Base-by-base conservation (phyloP, 2,113 vertebrate genomes). In the Phalacrocorax brasilianus region DNA sequence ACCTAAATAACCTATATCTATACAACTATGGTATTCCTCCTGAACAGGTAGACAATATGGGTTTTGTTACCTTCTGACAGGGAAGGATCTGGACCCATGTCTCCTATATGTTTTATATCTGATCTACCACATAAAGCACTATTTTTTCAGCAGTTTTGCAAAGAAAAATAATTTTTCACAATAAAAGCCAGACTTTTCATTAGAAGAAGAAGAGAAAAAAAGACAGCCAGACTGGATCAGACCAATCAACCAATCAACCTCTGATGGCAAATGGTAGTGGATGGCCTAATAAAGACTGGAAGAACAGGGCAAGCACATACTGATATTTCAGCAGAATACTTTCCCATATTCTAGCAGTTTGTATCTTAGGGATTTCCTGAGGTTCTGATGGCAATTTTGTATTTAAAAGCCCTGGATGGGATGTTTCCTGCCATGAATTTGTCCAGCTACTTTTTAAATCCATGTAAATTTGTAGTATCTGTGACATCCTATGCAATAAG, bases 341-440 rank as follows among this genome's bases (percentile, higher is more conserved):
- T 61, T 24, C 66, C 52, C 11, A 24, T 67, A 92, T 77, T 32
- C 52, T 23, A 63, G 16, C 8, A 80, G 2, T 20, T 27, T 42
- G 2, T 12, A 87, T 62, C 33, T 71, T 9, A 45, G 12, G 44
- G 52, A 76, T 11, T 52, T 67, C 33, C 44, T 33, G 66, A 82
- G 70, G 11, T 93, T 88, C 53, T 70, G 27, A 8, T 73, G 35
- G 17, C 38, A 83, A 55, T 32, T 86, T 38, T 88, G 24, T 22
- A 47, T 17, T 91, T 82, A 75, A 24, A 2, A 67, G 45, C 65
- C 85, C 55, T 79, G 6, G 11, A 1, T 0, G 49, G 24, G 27
- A 56, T 87, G 84, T 77, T 81, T 91, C 22, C 66, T 96, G 86
- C 9, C 61, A 55, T 18, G 42, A 95, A 91, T 89, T 89, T 92